Percentiles rank a stretch among this genome's conserved stretches.
These are phyloP conservation scores for Spongilla lacustris DNA, from an alignment of 37 sponge, comb jelly and placozoan genomes.

Conservation along the genomic window DNA sequence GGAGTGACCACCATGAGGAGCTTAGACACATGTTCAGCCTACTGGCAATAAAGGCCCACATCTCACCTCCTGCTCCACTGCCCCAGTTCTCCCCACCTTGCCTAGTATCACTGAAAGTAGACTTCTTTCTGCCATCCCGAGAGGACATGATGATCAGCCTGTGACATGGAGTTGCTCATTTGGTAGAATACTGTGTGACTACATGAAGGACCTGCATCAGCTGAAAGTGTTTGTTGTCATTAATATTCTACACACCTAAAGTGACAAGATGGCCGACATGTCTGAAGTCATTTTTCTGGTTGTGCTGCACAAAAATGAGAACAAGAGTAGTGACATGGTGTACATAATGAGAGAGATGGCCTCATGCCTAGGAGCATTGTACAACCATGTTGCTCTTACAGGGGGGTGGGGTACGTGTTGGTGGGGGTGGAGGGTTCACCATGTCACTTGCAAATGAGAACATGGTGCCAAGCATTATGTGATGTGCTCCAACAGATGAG, in stretches of 20 bases:
- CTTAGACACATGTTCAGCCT: conserved; percentile 41
- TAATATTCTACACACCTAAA: too few species aligned
- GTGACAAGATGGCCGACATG: neutral
- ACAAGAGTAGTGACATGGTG: conserved; percentile 24
- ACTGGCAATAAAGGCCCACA: conserved; percentile 1
- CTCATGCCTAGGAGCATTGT: too few species aligned
- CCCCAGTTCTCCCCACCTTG: neutral
- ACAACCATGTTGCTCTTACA: too few species aligned
- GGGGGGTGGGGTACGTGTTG: too few species aligned
- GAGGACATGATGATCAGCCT: too few species aligned
- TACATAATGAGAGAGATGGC: conserved; percentile 23
- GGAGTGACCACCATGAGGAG: conserved; percentile 21
- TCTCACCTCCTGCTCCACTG: neutral
- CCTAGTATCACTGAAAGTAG: conserved; percentile 4
- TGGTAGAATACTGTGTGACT: too few species aligned
- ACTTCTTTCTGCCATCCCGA: too few species aligned
- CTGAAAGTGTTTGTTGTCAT: too few species aligned
- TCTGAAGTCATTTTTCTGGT: conserved; percentile 36
- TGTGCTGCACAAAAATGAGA: conserved; percentile 45
- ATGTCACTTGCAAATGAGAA: conserved; percentile 31
- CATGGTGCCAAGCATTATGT: conserved; percentile 11
- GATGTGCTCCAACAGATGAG: conserved; percentile 21
- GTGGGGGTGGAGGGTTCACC: conserved; percentile 24
- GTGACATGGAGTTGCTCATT: too few species aligned
- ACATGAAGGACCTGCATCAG: too few species aligned